phyloP scores from a whole-genome alignment of 2,888 invertebrate genomes.

The Micoletzkya japonica region DNA sequence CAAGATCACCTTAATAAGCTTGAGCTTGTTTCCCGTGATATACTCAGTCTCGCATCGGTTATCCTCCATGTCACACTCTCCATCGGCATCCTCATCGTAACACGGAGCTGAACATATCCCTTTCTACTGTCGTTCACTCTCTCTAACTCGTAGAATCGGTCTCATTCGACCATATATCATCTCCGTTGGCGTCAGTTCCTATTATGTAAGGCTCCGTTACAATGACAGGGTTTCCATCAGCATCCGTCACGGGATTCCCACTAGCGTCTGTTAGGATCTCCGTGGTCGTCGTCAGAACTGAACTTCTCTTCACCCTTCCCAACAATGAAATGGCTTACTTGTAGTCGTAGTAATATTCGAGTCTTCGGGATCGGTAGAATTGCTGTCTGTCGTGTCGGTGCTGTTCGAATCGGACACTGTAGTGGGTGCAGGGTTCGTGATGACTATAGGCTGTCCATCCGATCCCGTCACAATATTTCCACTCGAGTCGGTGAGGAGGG shows the following conservation, averaged over 20 bases:
- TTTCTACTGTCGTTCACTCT: too few relatives aligned
- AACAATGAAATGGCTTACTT: neutral
- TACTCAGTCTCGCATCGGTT: slow-evolving; percentile 16
- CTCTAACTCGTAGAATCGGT: too few relatives aligned
- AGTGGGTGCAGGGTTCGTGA: too few relatives aligned
- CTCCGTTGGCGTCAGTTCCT: too few relatives aligned
- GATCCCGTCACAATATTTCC: too few relatives aligned
- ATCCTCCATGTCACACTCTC: slow-evolving; percentile 19
- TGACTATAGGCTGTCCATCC: too few relatives aligned
- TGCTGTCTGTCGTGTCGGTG: too few relatives aligned
- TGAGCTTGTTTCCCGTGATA: neutral
- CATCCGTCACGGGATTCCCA: neutral
- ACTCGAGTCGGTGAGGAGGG: too few relatives aligned
- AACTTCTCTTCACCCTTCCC: too few relatives aligned
- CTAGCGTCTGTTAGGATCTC: neutral
- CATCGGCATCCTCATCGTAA: slow-evolving; percentile 1
- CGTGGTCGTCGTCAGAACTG: neutral
- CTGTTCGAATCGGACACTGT: too few relatives aligned
- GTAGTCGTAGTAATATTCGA: neutral
- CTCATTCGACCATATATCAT: too few relatives aligned
- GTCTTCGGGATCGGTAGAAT: too few relatives aligned
- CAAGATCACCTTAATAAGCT: neutral
- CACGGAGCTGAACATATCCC: neutral
- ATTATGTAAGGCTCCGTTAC: neutral
- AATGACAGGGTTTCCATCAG: neutral